phyloP scores from a whole-genome alignment of 2,113 vertebrate genomes.

The Clarias macrocephalus region DNA sequence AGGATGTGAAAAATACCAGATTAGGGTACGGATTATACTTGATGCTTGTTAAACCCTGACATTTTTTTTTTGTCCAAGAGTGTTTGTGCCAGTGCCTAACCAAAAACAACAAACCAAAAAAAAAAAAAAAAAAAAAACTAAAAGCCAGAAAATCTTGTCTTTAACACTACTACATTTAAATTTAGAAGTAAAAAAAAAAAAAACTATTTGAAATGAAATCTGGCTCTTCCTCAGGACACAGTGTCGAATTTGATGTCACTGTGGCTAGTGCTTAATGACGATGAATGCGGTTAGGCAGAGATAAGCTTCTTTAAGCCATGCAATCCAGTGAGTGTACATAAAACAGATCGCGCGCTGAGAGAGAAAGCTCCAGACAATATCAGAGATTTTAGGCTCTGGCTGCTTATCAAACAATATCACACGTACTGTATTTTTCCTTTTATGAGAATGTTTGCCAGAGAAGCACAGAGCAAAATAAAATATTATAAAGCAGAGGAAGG shows the following conservation, averaged over 20 bases:
- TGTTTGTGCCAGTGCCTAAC: conserved; percentile 61
- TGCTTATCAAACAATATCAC: not conserved
- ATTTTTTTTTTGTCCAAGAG: conserved; percentile 56
- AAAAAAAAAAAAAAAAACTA: not conserved
- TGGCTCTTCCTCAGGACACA: no score
- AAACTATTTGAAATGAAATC: not conserved
- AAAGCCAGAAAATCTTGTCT: not conserved
- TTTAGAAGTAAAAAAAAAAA: not conserved
- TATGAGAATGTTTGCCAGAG: no score
- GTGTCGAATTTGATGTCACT: conserved; percentile 26
- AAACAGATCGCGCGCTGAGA: conserved; percentile 57
- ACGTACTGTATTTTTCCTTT: not conserved
- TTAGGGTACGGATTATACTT: conserved; percentile 69
- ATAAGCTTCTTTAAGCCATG: conserved; percentile 72
- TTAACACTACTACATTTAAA: not conserved
- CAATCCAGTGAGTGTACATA: conserved; percentile 59
- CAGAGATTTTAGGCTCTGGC: conserved; percentile 1
- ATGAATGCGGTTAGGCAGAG: conserved; percentile 54
- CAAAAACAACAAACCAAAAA: no score
- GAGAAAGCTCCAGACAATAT: conserved; percentile 29
- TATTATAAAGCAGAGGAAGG: not conserved
- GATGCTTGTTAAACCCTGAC: conserved; percentile 64
- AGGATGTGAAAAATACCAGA: conserved; percentile 38
- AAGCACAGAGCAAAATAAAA: not conserved
- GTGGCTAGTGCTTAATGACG: conserved; percentile 58